A percentile compares a stretch with the other conserved stretches of the same genome.
These are phyloP conservation scores for Morinoia aosen DNA, from an alignment of 2,888 invertebrate species.

Conservation along the genomic window DNA sequence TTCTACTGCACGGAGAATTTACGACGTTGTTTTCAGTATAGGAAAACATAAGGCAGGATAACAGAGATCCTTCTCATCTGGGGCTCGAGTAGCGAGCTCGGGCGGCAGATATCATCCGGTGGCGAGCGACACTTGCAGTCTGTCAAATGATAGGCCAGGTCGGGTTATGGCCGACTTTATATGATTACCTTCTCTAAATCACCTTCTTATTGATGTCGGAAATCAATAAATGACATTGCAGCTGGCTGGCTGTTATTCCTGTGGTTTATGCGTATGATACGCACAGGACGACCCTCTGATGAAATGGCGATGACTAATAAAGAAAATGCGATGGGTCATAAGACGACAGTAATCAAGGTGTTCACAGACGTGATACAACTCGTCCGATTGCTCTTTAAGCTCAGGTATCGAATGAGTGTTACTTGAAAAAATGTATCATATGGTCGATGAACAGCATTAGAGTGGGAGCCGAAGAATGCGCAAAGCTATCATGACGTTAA, in stretches of 20 bases:
- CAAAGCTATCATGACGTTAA: too few relatives aligned
- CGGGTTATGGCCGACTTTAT: constrained; percentile 46
- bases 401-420: not conserved
- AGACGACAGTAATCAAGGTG: not conserved
- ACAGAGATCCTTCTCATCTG: not conserved
- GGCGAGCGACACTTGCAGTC: constrained; percentile 35
- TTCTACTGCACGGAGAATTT: not conserved
- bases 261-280: constrained; percentile 19
- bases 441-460: not conserved
- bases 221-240: constrained; percentile 44
- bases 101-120: constrained; percentile 30
- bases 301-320: constrained; percentile 32
- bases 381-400: not conserved
- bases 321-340: constrained; percentile 24
- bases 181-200: constrained; percentile 45
- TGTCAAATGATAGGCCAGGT: constrained; percentile 37
- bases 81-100: not conserved
- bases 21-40: not conserved
- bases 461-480: not conserved
- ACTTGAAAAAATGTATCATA: not conserved
- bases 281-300: not conserved
- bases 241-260: constrained; percentile 1
- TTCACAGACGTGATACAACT: not conserved
- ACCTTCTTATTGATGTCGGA: constrained; percentile 51
- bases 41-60: not conserved